Evolutionary conservation across 2,797 vertebrate species (phyloP).

Genomic region (Urocyon cinereoargenteus): DNA sequence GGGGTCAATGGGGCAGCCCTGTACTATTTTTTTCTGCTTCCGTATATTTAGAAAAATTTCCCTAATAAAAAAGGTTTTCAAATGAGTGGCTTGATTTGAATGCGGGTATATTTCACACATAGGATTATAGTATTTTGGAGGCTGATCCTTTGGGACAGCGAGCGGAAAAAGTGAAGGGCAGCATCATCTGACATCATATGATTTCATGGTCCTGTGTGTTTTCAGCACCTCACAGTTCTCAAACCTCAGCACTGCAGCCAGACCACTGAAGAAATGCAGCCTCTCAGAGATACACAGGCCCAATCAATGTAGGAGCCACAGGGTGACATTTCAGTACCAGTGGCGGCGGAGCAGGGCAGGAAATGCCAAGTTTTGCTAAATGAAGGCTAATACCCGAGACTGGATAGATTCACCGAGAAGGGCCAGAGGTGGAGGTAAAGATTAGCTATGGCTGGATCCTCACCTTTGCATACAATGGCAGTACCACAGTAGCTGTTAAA

Average conservation of each 20-base stretch:
- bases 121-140: neutral
- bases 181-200: neutral
- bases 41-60: constrained; percentile 25
- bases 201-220: neutral
- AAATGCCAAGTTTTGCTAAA: constrained; percentile 57
- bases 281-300: neutral
- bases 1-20: neutral
- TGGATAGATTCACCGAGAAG: neutral
- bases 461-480: constrained; percentile 26
- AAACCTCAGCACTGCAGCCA: neutral
- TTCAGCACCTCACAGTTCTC: neutral
- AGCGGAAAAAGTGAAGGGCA: neutral
- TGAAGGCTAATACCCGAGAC: neutral
- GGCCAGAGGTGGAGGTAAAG: neutral
- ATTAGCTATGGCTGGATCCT: neutral
- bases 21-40: neutral
- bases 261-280: constrained; percentile 59
- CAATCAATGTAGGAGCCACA: constrained; percentile 37
- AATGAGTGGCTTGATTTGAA: constrained; percentile 28
- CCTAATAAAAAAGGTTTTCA: neutral
- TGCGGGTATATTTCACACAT: neutral
- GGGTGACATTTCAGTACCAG: neutral
- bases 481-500: constrained; percentile 52
- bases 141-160: neutral
- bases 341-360: neutral